Evolutionary conservation across 1,140 invertebrate genomes (phyloP).

Genomic region (Ips nitidus): DNA sequence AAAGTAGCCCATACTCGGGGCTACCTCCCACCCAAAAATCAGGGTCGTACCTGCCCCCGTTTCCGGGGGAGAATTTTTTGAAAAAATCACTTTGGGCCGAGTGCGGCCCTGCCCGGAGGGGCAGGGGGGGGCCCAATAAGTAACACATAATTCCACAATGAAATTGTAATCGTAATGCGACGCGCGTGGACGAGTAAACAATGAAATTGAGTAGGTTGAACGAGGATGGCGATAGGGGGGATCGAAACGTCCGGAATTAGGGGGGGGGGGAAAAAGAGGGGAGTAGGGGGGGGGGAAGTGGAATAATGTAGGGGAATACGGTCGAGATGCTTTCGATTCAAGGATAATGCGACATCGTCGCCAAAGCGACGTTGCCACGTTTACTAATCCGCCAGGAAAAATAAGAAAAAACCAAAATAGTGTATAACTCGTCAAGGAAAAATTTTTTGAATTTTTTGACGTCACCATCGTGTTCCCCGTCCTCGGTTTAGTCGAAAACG

Average conservation of each 20-base stretch:
- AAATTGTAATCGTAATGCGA: slow-evolving; percentile 37
- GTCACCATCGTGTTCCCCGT: too few relatives aligned
- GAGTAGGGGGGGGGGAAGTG: background rate
- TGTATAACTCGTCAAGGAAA: slow-evolving; percentile 3
- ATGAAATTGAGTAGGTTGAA: slow-evolving; percentile 10
- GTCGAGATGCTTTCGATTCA: slow-evolving; percentile 24
- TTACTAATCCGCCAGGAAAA: background rate
- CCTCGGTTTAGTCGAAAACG: too few relatives aligned
- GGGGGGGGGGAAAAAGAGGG: background rate
- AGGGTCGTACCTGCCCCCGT: too few relatives aligned
- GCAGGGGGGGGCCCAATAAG: slow-evolving; percentile 29
- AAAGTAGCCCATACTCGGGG: too few relatives aligned
- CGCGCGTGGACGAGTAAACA: slow-evolving; percentile 32
- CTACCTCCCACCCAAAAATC: too few relatives aligned
- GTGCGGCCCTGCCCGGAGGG: slow-evolving; percentile 25
- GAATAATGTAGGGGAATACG: slow-evolving; percentile 34
- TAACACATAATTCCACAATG: slow-evolving; percentile 40
- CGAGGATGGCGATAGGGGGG: slow-evolving; percentile 4
- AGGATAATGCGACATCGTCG: slow-evolving; percentile 33
- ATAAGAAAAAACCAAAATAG: too few relatives aligned
- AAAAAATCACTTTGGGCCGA: background rate
- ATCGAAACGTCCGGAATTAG: background rate
- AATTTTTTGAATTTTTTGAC: too few relatives aligned
- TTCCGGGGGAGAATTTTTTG: too few relatives aligned
- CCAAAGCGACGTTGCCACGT: slow-evolving; percentile 23